Base-by-base conservation (phyloP, 2,888 invertebrate species). In the Oscheius sp. region DNA sequence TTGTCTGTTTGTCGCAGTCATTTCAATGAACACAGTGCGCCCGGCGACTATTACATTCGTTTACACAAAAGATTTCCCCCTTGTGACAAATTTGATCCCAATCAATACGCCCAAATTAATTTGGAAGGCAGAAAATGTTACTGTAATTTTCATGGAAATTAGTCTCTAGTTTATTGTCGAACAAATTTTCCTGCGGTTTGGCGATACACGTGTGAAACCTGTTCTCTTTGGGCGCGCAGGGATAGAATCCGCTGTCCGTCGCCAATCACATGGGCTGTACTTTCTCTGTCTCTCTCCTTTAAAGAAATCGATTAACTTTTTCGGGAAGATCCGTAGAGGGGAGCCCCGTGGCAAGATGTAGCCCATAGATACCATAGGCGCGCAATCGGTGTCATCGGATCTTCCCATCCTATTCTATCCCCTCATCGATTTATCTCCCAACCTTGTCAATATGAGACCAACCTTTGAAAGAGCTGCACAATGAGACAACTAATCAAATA, bases 121-220 rank as follows among this genome's bases (percentile, higher is more conserved):
- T 35, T 3, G 35, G 9, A 35, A 35, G 3, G 35, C 3, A 35
- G 35, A 35, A 35, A n/a, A n/a, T n/a, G n/a, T n/a, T n/a, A n/a
- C n/a, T n/a, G n/a, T n/a, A n/a, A n/a, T n/a, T n/a, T n/a, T n/a
- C n/a, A n/a, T 35, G 35, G 35, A 3, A 35, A 35, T 9, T 35
- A 35, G 9, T 35, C 5, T 6, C 35, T 6, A 35, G 3, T 35
- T 6, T 35, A 9, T 35, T 35, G 35, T 3, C 9, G 3, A 49
- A 49, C 16, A 49, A 49, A 5, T 2, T 21, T 55, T 55, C 23
- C 43, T 41, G 1, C 18, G 58, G 1, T 1, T 13, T n/a, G 1
- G 43, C 18, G 61, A 43, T 43, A 61, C 41, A 43, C 61, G 61
- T 61, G 41, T 41, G 41, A 23, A 61, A 61, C 61, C 61, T 61